Evolutionary conservation across 2,888 invertebrate genomes (phyloP), one percentile per base, ranked within the genome.

Genomic region (Epinotia brunnichana): DNA sequence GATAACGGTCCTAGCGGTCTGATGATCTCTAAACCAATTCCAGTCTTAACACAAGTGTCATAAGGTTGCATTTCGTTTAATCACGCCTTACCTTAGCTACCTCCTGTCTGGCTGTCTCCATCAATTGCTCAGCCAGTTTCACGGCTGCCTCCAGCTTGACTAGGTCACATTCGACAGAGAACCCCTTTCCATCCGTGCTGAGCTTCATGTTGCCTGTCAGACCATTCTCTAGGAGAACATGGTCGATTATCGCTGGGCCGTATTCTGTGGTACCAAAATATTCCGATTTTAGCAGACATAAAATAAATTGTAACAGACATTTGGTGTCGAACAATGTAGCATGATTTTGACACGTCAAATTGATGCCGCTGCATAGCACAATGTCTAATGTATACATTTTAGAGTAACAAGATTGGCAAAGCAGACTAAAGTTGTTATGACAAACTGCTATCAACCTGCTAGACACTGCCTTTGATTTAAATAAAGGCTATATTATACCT

Each of bases 191-290:
- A 0, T 91, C 90, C 9, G 83, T 80, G 24, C 82, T 81, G 3
- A 93, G 74, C 76, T 92, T 92, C 87, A 92, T 86, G 75, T 82
- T 92, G n/a, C 93, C 93, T 2, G 94, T 87, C 0, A 99, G 95
- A 41, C 96, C 96, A 75, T 95, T 94, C 80, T 94, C 94, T 21
- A 95, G 83, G 2, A 99, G 92, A n/a, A 97, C 96, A 86, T 99
- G 99, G 81, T 99, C 98, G 75, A 99, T 95, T 53, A 99, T 91
- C 0, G 98, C 95, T 21, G 98, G 96, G 4, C 99, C 99, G 93
- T 97, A 99, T 87, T 97, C 98, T 95, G 88, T 7, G 51, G 70
- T 4, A 7, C 63, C 11, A 24, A 21, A 56, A 67, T 17, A 9
- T 15, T 13, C 41, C 21, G 17, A 41, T 24, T 19, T n/a, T 24